A percentile compares a stretch with the other conserved stretches of the same genome.
phyloP scores from a whole-genome alignment of 2,113 vertebrate genomes.

The Hyaena hyaena region DNA sequence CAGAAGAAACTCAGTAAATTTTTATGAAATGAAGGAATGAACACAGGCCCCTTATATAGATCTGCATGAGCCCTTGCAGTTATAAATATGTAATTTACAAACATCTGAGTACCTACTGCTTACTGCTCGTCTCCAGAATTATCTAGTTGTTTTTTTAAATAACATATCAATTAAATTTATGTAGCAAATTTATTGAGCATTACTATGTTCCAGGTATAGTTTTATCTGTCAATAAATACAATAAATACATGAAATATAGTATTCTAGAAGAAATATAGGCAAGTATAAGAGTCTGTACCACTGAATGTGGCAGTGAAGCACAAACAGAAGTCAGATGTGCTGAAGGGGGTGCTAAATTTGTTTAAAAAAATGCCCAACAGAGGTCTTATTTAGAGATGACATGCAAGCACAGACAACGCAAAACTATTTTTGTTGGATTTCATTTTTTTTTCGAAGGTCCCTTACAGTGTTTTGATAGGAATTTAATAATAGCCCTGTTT shows the following conservation, averaged over 20 bases:
- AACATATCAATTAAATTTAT: neutral
- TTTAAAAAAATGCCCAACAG: neutral
- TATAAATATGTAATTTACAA: neutral
- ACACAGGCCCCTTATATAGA: neutral
- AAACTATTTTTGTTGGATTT: neutral
- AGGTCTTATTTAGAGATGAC: neutral
- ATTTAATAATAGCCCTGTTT: neutral
- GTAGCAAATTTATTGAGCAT: neutral
- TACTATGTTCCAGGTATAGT: neutral
- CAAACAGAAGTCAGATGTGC: neutral
- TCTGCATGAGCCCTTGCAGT: neutral
- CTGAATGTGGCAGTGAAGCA: neutral
- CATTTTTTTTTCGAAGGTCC: neutral
- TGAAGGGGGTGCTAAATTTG: neutral
- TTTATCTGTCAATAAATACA: neutral
- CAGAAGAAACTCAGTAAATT: neutral
- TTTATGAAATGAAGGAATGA: neutral
- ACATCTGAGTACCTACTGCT: neutral
- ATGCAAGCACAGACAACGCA: neutral
- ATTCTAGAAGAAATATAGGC: neutral
- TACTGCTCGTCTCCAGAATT: neutral
- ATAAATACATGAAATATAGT: neutral
- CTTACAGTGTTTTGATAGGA: neutral
- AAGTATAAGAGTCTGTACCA: rapidly evolving
- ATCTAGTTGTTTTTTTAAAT: neutral